Base-by-base conservation (phyloP, 1,140 invertebrate species). In the Daktulosphaira vitifoliae region DNA sequence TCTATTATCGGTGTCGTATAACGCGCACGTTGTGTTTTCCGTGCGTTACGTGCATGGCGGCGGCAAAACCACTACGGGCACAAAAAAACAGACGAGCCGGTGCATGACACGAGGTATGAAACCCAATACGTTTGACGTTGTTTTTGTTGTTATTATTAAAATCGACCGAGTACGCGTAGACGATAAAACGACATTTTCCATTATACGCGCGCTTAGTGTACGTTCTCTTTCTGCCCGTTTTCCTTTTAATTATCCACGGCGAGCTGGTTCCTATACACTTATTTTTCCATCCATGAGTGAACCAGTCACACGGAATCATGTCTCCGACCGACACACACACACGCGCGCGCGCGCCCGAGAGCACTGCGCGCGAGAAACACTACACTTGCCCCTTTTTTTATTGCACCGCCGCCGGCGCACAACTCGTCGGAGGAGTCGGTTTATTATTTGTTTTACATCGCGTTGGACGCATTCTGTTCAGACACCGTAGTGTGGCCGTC, bases 271-370 rank as follows among this genome's bases (percentile, higher is more conserved):
- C 39, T 39, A 39, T 39, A 62, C 56, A 39, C 39, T 62, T 62
- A 62, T 62, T 62, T 62, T 62, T 62, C 56, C 56, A 48, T 33
- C 56, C 56, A 48, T 62, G 56, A 62, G 56, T 62, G 56, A 62
- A 62, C 56, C 56, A 62, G 56, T 62, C 56, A 48, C 56, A 62
- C 56, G 42, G 23, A 62, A 62, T 62, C 56, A 62, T 62, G 56
- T 62, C 56, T 13, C 16, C 29, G 39, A 23, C 39, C 26, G n/a
- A 48, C 16, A 48, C 56, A 22, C 5, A 54, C 20, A 2, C 25
- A 20, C 7, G 44, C 13, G 37, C 51, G n/a, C n/a, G n/a, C n/a
- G n/a, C n/a, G n/a, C n/a, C n/a, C n/a, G n/a, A n/a, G n/a, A n/a
- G n/a, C n/a, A n/a, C n/a, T n/a, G n/a, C n/a, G n/a, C n/a, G n/a